Percentiles rank a stretch among this genome's conserved stretches.
Evolutionary conservation across 2,888 invertebrate genomes (phyloP).

Genomic region (Athripsodes cinereus): DNA sequence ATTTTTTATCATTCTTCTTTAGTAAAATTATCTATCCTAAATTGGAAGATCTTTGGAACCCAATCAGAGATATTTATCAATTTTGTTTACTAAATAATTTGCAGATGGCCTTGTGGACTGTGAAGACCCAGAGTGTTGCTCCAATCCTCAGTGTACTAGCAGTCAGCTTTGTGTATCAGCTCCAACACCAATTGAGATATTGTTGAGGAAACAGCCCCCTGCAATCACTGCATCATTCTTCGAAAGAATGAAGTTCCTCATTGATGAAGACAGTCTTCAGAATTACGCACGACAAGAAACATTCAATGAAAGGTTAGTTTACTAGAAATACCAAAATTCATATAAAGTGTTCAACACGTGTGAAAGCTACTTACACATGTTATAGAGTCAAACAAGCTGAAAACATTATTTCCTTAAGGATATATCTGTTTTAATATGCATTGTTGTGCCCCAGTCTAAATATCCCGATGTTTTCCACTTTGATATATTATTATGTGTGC

Average conservation of each 20-base stretch:
- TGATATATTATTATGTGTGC: slow-evolving; percentile 27
- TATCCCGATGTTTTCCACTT: slow-evolving; percentile 34
- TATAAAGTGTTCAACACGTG: slow-evolving; percentile 16
- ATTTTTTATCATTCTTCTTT: background rate
- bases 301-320: slow-evolving; percentile 92
- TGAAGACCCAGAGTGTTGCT: slow-evolving; percentile 97
- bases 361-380: slow-evolving; percentile 10
- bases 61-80: too few species aligned
- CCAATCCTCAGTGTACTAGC: slow-evolving; percentile 71
- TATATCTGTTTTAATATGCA: slow-evolving; percentile 45
- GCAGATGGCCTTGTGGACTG: slow-evolving; percentile 95
- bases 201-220: slow-evolving; percentile 91
- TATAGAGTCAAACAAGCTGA: background rate
- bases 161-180: slow-evolving; percentile 91
- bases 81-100: too few species aligned
- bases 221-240: slow-evolving; percentile 97
- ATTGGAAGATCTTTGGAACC: too few species aligned
- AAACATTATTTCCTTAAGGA: slow-evolving; percentile 20
- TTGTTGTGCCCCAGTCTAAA: slow-evolving; percentile 79
- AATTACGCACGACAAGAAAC: slow-evolving; percentile 93
- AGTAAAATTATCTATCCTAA: background rate
- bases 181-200: slow-evolving; percentile 92
- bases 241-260: slow-evolving; percentile 96
- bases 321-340: slow-evolving; percentile 9
- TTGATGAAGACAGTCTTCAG: slow-evolving; percentile 96